phyloP scores from a whole-genome alignment of 2,888 invertebrate species.

The Stegophylla sp. region DNA sequence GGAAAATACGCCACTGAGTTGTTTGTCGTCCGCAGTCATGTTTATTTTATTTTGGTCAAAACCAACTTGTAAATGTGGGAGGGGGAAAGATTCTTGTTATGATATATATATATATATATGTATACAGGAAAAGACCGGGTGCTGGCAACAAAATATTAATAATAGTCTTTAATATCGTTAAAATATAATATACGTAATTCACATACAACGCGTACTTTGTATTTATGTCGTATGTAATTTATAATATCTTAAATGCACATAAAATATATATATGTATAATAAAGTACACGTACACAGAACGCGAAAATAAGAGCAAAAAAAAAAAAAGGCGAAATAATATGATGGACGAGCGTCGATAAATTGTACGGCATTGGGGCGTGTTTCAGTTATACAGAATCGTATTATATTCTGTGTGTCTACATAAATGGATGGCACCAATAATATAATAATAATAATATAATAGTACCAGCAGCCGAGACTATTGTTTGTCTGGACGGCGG shows the following conservation, averaged over 20 bases:
- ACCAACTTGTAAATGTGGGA: too few relatives aligned
- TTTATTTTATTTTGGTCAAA: too few relatives aligned
- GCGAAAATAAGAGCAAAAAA: background rate
- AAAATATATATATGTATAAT: background rate
- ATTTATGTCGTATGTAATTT: background rate
- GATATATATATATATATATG: too few relatives aligned
- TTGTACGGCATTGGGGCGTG: slow-evolving; percentile 47
- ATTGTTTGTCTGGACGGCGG: slow-evolving; percentile 52
- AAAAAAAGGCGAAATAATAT: slow-evolving; percentile 36
- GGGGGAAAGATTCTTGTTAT: background rate
- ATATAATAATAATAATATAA: slow-evolving; percentile 47
- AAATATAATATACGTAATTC: slow-evolving; percentile 9
- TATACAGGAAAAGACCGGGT: slow-evolving; percentile 10
- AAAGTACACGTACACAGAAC: background rate
- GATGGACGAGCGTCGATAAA: slow-evolving; percentile 54
- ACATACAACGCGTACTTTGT: background rate
- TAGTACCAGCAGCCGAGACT: slow-evolving; percentile 23
- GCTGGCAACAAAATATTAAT: slow-evolving; percentile 44
- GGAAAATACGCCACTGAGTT: too few relatives aligned
- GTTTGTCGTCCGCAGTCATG: too few relatives aligned
- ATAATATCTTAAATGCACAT: background rate
- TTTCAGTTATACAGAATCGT: slow-evolving; percentile 16
- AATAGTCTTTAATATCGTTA: slow-evolving; percentile 47
- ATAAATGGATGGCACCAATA: slow-evolving; percentile 51
- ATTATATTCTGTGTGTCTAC: background rate